Base-by-base conservation (phyloP, 2,888 invertebrate genomes). In the Volucella zonaria region DNA sequence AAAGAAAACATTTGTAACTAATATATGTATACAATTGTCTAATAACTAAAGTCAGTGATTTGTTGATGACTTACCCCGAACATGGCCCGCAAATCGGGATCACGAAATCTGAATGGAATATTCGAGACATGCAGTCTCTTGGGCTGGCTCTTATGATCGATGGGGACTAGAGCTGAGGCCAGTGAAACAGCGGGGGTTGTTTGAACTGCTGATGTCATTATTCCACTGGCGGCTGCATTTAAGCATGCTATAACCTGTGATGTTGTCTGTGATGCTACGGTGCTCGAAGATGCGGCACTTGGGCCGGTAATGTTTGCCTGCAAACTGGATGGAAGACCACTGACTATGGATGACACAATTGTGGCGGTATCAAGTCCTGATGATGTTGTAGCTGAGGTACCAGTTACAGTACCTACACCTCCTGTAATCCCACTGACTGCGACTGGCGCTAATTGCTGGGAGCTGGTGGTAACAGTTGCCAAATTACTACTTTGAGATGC, bases 61-160 rank as follows among this genome's bases (percentile, higher is more conserved):
- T 59, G 4, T 31, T 43, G 67, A 42, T 40, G 90, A 95, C 97
- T 95, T 93, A 99, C 99, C 94, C 98, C 98, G 93, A 99, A 98
- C 96, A 99, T 97, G 89, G 97, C 97, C 93, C 98, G 95, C 88
- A 99, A 95, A 93, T 99, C 99, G 87, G 98, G 98, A 94, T 99
- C 99, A 93, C 99, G 95, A 94, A 99, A 99, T 92, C 99, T 95
- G 94, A 99, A 99, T 90, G 99, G 99, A 94, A 99, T 99, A 94
- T 99, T 99, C 91, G 98, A 99, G 91, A 99, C 99, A 93, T 99
- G 99, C 89, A 99, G 95, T 91, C 99, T 94, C 93, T 99, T 99
- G 89, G 97, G 98, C 92, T 97, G 97, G 90, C 89, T 92, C 89
- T 92, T 94, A 93, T 92, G 90, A 89, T 95, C 94, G 88, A 94